phyloP scores from a whole-genome alignment of 2,888 invertebrate species.

The Cremastobaeus sp. region DNA sequence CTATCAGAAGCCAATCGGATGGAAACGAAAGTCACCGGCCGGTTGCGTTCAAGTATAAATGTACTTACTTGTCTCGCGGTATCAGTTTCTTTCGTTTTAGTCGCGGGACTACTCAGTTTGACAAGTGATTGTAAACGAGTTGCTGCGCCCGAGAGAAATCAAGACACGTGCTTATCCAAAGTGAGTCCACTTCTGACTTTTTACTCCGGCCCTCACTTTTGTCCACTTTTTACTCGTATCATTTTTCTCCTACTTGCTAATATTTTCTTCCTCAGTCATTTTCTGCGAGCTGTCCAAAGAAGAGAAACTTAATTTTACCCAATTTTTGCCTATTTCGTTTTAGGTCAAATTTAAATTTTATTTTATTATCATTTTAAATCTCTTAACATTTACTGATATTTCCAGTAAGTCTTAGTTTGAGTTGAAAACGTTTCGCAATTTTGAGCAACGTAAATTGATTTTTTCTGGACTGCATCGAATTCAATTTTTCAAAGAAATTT shows the following conservation, averaged over 20 bases:
- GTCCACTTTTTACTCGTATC: not conserved
- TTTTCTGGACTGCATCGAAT: no score
- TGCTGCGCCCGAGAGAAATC: not conserved
- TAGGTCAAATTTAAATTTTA: no score
- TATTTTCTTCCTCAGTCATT: no score
- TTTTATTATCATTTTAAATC: no score
- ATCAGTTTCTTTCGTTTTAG: conserved; percentile 57
- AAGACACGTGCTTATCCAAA: conserved; percentile 19
- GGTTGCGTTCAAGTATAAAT: conserved; percentile 77
- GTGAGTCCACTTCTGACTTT: conserved; percentile 19
- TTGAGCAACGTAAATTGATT: no score
- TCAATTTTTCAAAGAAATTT: no score
- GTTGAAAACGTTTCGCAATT: no score
- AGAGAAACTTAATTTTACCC: no score
- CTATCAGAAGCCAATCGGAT: conserved; percentile 72
- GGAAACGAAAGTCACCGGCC: conserved; percentile 72
- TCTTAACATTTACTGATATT: no score
- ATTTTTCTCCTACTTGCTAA: not conserved
- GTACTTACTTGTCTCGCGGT: conserved; percentile 63
- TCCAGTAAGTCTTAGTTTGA: no score
- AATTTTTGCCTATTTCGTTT: no score
- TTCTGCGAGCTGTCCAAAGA: no score
- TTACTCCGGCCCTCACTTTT: not conserved
- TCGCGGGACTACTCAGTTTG: conserved; percentile 39
- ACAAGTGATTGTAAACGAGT: conserved; percentile 36